Percentiles rank a stretch among this genome's conserved stretches.
Conservation (phyloP, 1,140 invertebrate species). For the Euwallacea similis region DNA sequence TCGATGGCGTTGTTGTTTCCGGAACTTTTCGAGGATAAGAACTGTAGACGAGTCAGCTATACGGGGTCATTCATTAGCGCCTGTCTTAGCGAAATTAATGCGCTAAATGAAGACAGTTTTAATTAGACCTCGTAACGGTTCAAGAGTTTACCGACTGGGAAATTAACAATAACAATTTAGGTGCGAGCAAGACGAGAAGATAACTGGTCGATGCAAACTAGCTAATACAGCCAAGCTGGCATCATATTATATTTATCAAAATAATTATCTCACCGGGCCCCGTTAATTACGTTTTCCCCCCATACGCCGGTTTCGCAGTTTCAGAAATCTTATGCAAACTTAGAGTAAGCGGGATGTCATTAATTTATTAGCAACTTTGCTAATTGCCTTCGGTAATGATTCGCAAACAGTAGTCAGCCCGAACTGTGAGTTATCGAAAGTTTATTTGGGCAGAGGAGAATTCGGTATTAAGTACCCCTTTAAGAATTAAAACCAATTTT, state of each 20-base stretch:
- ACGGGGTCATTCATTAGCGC: no score
- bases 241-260: slow-evolving; percentile 17
- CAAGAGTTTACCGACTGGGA: slow-evolving; percentile 14
- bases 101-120: slow-evolving; percentile 7
- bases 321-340: slow-evolving; percentile 14
- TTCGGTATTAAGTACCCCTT: not conserved
- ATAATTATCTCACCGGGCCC: slow-evolving; percentile 15
- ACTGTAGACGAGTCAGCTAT: no score
- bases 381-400: slow-evolving; percentile 19
- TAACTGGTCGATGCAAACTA: slow-evolving; percentile 1
- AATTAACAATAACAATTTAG: slow-evolving; percentile 9
- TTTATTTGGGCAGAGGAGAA: not conserved
- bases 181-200: slow-evolving; percentile 1
- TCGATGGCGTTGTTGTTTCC: not conserved
- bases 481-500: not conserved
- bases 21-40: no score
- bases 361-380: slow-evolving; percentile 15
- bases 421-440: not conserved
- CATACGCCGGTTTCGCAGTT: slow-evolving; percentile 7
- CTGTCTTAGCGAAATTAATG: not conserved
- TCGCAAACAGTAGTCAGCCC: slow-evolving; percentile 2
- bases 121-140: not conserved
- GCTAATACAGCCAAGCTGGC: slow-evolving; percentile 1
- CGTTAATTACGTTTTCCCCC: slow-evolving; percentile 11
- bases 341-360: slow-evolving; percentile 8